phyloP scores from a whole-genome alignment of 2,113 vertebrate species.

The Daboia siamensis region DNA sequence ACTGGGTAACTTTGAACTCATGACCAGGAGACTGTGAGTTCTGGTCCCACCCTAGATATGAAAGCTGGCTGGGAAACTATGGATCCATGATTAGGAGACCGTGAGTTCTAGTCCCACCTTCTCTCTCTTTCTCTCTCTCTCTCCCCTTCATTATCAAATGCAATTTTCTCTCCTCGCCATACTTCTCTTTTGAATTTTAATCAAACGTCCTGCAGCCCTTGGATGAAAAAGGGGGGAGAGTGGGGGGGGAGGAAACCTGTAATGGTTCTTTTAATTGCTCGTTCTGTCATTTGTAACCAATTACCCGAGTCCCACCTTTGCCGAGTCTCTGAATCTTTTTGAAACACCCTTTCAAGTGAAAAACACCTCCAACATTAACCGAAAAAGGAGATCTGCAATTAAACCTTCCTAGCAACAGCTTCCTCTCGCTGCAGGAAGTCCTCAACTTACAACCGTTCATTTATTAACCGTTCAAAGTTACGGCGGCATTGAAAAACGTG shows the following conservation, averaged over 20 bases:
- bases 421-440: constrained; percentile 15
- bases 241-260: background rate
- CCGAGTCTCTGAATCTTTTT: background rate
- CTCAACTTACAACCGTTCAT: background rate
- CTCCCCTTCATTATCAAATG: constrained; percentile 12
- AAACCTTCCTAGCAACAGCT: constrained; percentile 11
- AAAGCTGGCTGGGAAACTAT: background rate
- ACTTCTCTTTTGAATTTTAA: constrained; percentile 30
- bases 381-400: constrained; percentile 41
- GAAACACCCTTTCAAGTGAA: background rate
- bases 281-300: constrained; percentile 61
- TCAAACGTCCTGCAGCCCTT: constrained; percentile 42
- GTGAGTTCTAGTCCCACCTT: too few relatives aligned
- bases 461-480: too few relatives aligned
- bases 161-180: constrained; percentile 4
- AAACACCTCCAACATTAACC: constrained; percentile 28
- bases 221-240: constrained; percentile 39
- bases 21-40: background rate
- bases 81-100: too few relatives aligned
- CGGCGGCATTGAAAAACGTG: background rate
- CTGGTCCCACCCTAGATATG: background rate
- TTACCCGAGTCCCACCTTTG: constrained; percentile 39
- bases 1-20: too few relatives aligned
- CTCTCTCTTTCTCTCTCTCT: background rate
- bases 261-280: constrained; percentile 56